Conservation (phyloP, 2,113 vertebrate genomes). For the Diadophis punctatus region DNA sequence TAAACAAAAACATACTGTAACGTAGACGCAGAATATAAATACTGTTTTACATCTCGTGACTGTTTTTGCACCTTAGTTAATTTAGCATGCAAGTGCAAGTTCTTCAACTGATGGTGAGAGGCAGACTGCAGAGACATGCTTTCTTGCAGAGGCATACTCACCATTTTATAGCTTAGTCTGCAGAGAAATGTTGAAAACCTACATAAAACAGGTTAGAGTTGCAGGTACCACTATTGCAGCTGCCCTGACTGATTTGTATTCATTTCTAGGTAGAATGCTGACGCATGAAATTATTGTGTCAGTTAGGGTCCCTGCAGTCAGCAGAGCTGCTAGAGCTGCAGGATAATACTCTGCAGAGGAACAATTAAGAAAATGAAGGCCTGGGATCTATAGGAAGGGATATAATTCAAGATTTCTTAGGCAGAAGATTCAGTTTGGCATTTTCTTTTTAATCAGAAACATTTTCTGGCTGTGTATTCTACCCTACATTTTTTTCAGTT, state of each 20-base stretch:
- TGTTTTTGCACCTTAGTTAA: slow-evolving; percentile 32
- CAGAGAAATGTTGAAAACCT: slow-evolving; percentile 53
- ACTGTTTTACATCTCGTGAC: not conserved
- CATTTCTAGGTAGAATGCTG: slow-evolving; percentile 79
- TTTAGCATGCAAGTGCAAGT: not conserved
- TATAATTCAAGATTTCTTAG: slow-evolving; percentile 24
- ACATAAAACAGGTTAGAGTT: slow-evolving; percentile 66
- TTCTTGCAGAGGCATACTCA: slow-evolving; percentile 62
- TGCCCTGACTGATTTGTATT: slow-evolving; percentile 82
- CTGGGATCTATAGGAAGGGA: slow-evolving; percentile 50
- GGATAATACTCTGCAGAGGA: slow-evolving; percentile 64
- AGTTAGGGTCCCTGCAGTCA: slow-evolving; percentile 82
- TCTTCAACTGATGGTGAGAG: slow-evolving; percentile 31
- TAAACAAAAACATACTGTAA: slow-evolving; percentile 14
- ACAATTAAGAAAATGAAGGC: slow-evolving; percentile 72
- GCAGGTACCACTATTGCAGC: slow-evolving; percentile 70
- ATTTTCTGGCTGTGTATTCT: not conserved
- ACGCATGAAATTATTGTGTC: slow-evolving; percentile 67
- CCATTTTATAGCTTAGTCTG: slow-evolving; percentile 67
- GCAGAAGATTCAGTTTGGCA: slow-evolving; percentile 7
- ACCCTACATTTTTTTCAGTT: not conserved
- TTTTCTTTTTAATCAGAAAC: not conserved
- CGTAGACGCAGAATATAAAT: not conserved
- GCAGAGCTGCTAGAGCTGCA: slow-evolving; percentile 73
- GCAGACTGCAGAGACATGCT: slow-evolving; percentile 34